Evolutionary conservation across 2,888 invertebrate genomes (phyloP).

Genomic region (Tiliacea citrago): DNA sequence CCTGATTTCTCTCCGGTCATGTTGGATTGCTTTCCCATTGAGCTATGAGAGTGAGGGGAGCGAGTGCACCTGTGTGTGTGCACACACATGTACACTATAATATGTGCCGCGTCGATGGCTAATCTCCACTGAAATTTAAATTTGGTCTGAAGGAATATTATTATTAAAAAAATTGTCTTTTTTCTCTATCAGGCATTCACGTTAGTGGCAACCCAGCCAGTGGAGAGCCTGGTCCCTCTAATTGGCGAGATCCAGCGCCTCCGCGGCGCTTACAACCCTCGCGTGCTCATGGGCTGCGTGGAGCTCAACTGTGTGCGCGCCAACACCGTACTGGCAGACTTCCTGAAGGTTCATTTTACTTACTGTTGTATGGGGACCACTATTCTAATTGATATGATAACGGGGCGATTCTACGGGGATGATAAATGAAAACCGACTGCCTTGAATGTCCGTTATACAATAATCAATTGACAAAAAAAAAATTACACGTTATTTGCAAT

Average conservation of each 20-base stretch:
- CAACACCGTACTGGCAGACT: conserved; percentile 93
- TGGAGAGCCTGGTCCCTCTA: conserved; percentile 94
- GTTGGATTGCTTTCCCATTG: no score
- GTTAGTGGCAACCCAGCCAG: conserved; percentile 88
- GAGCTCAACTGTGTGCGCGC: conserved; percentile 93
- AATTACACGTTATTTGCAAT: no score
- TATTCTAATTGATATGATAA: neutral
- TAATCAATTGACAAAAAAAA: neutral
- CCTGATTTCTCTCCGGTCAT: no score
- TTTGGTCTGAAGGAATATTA: no score
- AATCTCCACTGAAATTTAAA: no score
- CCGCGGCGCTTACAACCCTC: conserved; percentile 81
- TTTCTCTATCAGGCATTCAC: conserved; percentile 77
- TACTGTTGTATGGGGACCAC: neutral
- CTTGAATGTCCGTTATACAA: neutral
- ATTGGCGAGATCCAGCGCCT: conserved; percentile 92
- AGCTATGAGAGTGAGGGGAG: no score
- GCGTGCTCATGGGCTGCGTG: conserved; percentile 92
- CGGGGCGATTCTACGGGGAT: neutral
- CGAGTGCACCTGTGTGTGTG: no score
- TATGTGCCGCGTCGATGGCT: no score
- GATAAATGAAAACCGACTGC: neutral
- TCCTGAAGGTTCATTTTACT: conserved; percentile 79
- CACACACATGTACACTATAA: no score
- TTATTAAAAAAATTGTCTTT: neutral